Evolutionary conservation across 1,140 invertebrate genomes (phyloP).

Genomic region (Eriosoma lanigerum): DNA sequence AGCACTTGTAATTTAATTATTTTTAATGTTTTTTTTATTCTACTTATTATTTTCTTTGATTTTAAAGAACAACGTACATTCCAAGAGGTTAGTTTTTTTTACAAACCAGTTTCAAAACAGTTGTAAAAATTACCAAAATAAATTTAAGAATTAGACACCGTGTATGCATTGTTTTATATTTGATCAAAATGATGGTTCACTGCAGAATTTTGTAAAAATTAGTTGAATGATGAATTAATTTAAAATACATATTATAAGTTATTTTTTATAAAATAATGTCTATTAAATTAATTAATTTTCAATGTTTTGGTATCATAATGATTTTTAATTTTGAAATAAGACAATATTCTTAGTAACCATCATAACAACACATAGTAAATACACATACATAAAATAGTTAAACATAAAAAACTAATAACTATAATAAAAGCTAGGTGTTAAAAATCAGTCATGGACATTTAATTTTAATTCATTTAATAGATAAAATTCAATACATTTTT

Average conservation of each 20-base stretch:
- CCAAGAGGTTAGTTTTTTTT: too few species aligned
- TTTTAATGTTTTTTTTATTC: neutral
- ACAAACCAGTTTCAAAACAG: conserved; percentile 9
- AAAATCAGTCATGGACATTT: conserved; percentile 1
- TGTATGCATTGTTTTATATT: conserved; percentile 35
- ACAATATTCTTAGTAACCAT: neutral
- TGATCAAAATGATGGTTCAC: conserved; percentile 1
- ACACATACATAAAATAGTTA: conserved; percentile 3
- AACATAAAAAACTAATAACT: conserved; percentile 20
- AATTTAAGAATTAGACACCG: neutral
- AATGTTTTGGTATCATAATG: too few species aligned
- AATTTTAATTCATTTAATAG: too few species aligned
- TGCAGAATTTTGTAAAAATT: neutral
- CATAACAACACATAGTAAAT: conserved; percentile 18
- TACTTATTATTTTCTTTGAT: neutral
- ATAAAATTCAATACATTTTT: too few species aligned
- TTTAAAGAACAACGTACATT: neutral
- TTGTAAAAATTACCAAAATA: neutral
- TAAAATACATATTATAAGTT: too few species aligned
- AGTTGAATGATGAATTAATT: neutral
- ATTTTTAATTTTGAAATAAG: neutral
- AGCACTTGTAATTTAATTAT: neutral
- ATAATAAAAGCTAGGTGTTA: conserved; percentile 27
- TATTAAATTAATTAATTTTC: too few species aligned
- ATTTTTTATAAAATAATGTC: too few species aligned